Percentiles rank a stretch among this genome's conserved stretches.
Conservation (phyloP, 2,797 vertebrate genomes). For the Microcaecilia unicolor region DNA sequence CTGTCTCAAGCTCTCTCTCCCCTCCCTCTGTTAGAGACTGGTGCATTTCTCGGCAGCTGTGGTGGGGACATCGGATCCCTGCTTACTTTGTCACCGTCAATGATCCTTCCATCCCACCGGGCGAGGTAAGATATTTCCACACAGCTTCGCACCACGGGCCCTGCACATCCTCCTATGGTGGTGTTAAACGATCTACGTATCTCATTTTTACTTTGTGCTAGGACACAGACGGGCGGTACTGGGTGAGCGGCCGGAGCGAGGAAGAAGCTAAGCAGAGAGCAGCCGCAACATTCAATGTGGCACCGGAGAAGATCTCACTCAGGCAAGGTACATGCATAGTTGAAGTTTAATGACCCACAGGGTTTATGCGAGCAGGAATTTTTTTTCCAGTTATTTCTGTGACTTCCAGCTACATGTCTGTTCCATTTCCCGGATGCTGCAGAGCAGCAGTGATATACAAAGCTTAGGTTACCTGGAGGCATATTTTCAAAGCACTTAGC, state of each 20-base stretch:
- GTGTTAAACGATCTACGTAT: too few relatives aligned
- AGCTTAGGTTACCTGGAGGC: too few relatives aligned
- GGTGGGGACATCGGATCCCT: slow-evolving; percentile 91
- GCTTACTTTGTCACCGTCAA: slow-evolving; percentile 75
- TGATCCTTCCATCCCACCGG: slow-evolving; percentile 59
- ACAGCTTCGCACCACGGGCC: fast-evolving
- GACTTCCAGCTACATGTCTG: too few relatives aligned
- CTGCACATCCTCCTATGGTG: too few relatives aligned
- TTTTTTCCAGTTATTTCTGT: too few relatives aligned
- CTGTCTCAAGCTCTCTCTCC: background rate
- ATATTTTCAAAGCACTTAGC: too few relatives aligned
- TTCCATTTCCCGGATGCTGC: too few relatives aligned
- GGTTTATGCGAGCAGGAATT: too few relatives aligned
- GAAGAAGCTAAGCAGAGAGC: slow-evolving; percentile 73
- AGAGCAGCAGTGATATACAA: too few relatives aligned
- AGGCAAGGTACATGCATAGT: slow-evolving; percentile 62
- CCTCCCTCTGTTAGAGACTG: slow-evolving; percentile 63
- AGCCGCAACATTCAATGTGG: slow-evolving; percentile 67
- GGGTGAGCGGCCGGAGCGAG: slow-evolving; percentile 75
- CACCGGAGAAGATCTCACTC: slow-evolving; percentile 65
- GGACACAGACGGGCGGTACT: slow-evolving; percentile 79
- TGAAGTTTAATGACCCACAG: too few relatives aligned
- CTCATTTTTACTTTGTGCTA: too few relatives aligned
- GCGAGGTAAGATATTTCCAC: slow-evolving; percentile 70
- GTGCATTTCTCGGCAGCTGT: slow-evolving; percentile 89